A percentile compares a stretch with the other conserved stretches of the same genome.
phyloP scores from a whole-genome alignment of 1,140 invertebrate species.

The Ceratoteleas bidentatus region DNA sequence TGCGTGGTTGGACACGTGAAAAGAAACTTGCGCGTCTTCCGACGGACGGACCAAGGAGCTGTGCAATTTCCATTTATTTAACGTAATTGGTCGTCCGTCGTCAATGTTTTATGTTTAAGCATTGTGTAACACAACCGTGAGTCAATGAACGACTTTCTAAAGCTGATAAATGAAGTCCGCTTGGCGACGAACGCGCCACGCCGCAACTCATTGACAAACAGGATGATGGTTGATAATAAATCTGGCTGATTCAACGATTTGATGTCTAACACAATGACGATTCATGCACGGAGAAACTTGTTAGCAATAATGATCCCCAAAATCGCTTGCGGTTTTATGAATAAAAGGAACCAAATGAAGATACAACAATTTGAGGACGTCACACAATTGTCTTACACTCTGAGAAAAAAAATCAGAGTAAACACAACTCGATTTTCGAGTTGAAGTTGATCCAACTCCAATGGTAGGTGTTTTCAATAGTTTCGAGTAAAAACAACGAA shows the following conservation, averaged over 20 bases:
- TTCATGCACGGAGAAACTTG: too few relatives aligned
- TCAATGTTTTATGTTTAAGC: constrained; percentile 55
- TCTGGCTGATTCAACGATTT: constrained; percentile 28
- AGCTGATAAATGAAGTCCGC: constrained; percentile 59
- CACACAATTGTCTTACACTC: too few relatives aligned
- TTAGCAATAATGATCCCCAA: too few relatives aligned
- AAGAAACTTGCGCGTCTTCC: not conserved
- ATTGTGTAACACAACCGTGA: constrained; percentile 62
- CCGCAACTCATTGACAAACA: constrained; percentile 56
- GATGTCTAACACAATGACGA: constrained; percentile 13
- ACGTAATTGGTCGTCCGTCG: constrained; percentile 51
- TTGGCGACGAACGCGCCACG: constrained; percentile 8
- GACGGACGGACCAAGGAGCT: constrained; percentile 3
- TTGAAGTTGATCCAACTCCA: too few relatives aligned
- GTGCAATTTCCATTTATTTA: constrained; percentile 57
- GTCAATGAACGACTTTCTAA: constrained; percentile 67
- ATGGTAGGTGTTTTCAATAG: too few relatives aligned
- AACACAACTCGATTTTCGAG: too few relatives aligned
- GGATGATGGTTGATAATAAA: constrained; percentile 53
- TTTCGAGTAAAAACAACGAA: too few relatives aligned
- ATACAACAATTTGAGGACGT: too few relatives aligned
- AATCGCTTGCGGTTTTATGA: too few relatives aligned
- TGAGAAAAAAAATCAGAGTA: too few relatives aligned
- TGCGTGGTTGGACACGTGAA: constrained; percentile 30
- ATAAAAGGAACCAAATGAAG: too few relatives aligned